phyloP scores from a whole-genome alignment of 37 sponge, comb jelly and placozoan genomes.

The Halisarca cf. caerulea region DNA sequence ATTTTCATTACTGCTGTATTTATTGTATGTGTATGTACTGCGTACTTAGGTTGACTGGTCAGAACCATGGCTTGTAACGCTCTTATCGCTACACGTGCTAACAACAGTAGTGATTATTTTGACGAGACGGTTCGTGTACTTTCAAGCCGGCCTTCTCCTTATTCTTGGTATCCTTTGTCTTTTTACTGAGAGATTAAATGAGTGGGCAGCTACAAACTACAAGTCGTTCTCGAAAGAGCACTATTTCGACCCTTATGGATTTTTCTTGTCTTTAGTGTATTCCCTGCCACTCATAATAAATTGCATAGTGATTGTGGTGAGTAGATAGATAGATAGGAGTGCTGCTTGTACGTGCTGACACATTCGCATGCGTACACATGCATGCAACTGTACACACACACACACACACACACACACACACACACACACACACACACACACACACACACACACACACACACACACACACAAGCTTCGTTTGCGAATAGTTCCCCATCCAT shows the following conservation, averaged over 20 bases:
- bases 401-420: too few relatives aligned
- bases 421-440: too few relatives aligned
- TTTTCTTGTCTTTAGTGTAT: conserved; percentile 5
- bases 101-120: neutral
- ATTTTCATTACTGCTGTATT: too few relatives aligned
- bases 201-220: conserved; percentile 15
- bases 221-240: neutral
- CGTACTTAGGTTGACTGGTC: conserved; percentile 5
- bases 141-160: neutral
- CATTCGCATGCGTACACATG: too few relatives aligned
- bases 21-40: neutral
- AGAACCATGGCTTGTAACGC: conserved; percentile 4
- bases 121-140: neutral
- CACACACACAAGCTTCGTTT: too few relatives aligned
- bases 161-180: neutral
- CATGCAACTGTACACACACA: too few relatives aligned
- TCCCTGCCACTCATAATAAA: conserved; percentile 35
- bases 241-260: conserved; percentile 33
- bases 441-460: too few relatives aligned
- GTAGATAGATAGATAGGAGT: too few relatives aligned
- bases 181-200: neutral
- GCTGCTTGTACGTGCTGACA: too few relatives aligned
- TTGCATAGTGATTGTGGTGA: conserved; percentile 23
- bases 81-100: neutral
- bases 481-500: too few relatives aligned